A percentile compares a stretch with the other conserved stretches of the same genome.
Evolutionary conservation across 2,888 invertebrate genomes (phyloP).

Genomic region (Aspidapion aeneum): DNA sequence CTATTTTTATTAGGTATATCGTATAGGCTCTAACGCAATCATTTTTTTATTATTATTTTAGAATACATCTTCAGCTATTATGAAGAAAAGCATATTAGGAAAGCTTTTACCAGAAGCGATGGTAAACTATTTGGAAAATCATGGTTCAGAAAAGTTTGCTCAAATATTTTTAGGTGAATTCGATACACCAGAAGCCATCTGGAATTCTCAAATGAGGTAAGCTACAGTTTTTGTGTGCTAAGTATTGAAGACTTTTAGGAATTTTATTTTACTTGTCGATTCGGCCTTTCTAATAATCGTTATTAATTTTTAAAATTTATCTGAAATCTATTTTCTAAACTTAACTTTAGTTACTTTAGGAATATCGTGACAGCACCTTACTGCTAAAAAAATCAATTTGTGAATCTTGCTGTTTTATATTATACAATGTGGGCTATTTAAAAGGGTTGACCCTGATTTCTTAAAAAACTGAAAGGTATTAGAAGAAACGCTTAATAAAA

Average conservation of each 20-base stretch:
- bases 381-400: no score
- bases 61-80: conserved; percentile 65
- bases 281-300: neutral
- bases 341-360: no score
- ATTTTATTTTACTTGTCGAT: neutral
- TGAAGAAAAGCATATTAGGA: conserved; percentile 89
- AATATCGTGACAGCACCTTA: no score
- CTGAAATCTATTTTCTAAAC: no score
- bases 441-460: no score
- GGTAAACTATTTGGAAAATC: conserved; percentile 98
- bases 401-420: no score
- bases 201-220: conserved; percentile 96
- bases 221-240: no score
- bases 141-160: conserved; percentile 97
- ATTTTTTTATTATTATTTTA: conserved; percentile 12
- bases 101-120: conserved; percentile 97
- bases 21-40: no score
- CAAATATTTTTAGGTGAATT: conserved; percentile 97
- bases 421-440: no score
- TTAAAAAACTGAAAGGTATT: no score
- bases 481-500: no score
- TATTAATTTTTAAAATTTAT: conserved; percentile 1
- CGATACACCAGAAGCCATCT: conserved; percentile 99
- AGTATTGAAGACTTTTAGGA: conserved; percentile 13
- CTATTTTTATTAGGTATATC: no score